phyloP scores from a whole-genome alignment of 2,797 vertebrate genomes.

The Semotilus atromaculatus region DNA sequence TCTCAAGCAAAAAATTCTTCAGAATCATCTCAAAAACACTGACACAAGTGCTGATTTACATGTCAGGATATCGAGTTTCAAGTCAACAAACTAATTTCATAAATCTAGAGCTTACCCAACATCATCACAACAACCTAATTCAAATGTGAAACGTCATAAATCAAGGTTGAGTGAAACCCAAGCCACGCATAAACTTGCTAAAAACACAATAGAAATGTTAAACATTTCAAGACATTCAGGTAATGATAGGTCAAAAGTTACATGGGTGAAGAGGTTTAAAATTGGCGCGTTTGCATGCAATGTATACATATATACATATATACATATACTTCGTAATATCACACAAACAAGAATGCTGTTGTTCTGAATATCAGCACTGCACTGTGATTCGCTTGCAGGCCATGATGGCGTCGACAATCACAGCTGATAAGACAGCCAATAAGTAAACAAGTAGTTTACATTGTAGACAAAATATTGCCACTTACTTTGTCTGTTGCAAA shows the following conservation, averaged over 20 bases:
- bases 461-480: not conserved
- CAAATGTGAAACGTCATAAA: not conserved
- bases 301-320: too few relatives aligned
- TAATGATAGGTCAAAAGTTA: slow-evolving; percentile 59
- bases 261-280: slow-evolving; percentile 67
- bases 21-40: not conserved
- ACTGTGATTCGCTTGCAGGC: not conserved
- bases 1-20: not conserved
- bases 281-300: not conserved
- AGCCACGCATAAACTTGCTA: not conserved
- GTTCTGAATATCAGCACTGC: not conserved
- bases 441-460: not conserved
- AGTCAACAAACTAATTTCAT: not conserved
- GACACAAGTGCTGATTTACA: not conserved
- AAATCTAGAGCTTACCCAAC: not conserved
- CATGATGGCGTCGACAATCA: not conserved
- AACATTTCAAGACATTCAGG: not conserved
- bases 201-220: too few relatives aligned
- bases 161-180: not conserved
- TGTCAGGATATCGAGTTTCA: not conserved
- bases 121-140: not conserved
- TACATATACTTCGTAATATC: too few relatives aligned
- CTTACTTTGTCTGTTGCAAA: not conserved
- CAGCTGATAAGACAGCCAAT: too few relatives aligned
- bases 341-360: not conserved